Base-by-base conservation (phyloP, 2,797 vertebrate species). In the Coendou prehensilis region DNA sequence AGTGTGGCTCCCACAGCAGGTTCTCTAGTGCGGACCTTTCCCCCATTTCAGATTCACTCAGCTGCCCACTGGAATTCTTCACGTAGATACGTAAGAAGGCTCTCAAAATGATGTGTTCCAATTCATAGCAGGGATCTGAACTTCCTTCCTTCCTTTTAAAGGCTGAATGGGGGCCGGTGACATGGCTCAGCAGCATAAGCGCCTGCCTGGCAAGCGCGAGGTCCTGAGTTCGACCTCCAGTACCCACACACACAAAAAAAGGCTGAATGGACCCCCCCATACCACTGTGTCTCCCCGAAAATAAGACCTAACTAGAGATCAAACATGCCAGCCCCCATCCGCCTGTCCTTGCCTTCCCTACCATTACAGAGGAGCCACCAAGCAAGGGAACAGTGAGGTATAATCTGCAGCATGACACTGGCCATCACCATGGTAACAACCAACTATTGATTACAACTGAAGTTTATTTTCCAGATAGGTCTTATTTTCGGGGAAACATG, bases 71-170 rank as follows among this genome's bases (percentile, higher is more conserved):
- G 37, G 47, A 67, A 41, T 52, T 81, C 33, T 93, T 73, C 59
- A 78, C n/a, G 22, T 41, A 52, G 28, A 71, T n/a, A n/a, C 57
- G n/a, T 59, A 47, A 30, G 33, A 85, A 52, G 41, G 54, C 80
- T 47, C 18, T 80, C 50, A 47, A 67, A 79, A 79, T 61, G 30
- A 78, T 20, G n/a, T 33, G 69, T 54, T 30, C 83, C 7, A 50
- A 33, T 14, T 76, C 64, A 37, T 57, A 23, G 37, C 10, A 59
- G 45, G 14, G 69, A 18, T 87, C 41, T 20, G 9, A 56, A 87
- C 37, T 69, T 90, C 22, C 33, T 64, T 94, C 63, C 26, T 82
- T 94, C 63, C 26, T 82, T 88, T 67, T 69, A 73, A 91, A 88
- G 11, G 50, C 28, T 84, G 3, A 91, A 56, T 50, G 56, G 41